Percentiles rank a stretch among this genome's conserved stretches.
phyloP scores from a whole-genome alignment of 2,888 invertebrate genomes.

The Marasmarcha lunaedactyla region DNA sequence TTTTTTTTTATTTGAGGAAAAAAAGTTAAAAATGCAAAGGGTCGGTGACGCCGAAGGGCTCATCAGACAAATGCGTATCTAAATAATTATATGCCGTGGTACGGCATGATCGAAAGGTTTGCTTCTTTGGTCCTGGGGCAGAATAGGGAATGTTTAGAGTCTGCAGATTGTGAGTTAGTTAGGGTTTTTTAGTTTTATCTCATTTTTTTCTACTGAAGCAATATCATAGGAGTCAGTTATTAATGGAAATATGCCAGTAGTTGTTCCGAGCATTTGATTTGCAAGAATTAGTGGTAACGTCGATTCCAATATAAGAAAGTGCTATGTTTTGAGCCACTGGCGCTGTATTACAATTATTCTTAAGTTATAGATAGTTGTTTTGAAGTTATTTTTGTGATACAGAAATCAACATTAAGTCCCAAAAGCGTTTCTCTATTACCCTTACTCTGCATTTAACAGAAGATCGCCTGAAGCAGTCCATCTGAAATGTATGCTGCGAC shows the following conservation, averaged over 20 bases:
- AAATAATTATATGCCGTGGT: constrained; percentile 60
- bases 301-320: too few species aligned
- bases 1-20: constrained; percentile 1
- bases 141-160: constrained; percentile 21
- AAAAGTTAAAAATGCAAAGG: constrained; percentile 6
- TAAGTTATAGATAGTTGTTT: too few species aligned
- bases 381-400: too few species aligned
- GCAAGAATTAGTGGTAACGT: too few species aligned
- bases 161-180: neutral
- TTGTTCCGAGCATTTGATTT: too few species aligned
- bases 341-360: too few species aligned
- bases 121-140: constrained; percentile 19
- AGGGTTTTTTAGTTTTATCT: too few species aligned
- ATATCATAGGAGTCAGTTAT: too few species aligned
- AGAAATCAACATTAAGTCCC: neutral
- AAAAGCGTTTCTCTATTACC: constrained; percentile 13
- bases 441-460: constrained; percentile 31
- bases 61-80: constrained; percentile 46
- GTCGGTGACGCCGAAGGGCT: constrained; percentile 37
- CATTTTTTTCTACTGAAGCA: too few species aligned
- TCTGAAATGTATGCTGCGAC: constrained; percentile 37
- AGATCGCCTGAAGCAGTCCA: constrained; percentile 42
- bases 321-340: too few species aligned
- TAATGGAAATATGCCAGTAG: too few species aligned
- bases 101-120: constrained; percentile 63